phyloP scores from a whole-genome alignment of 2,113 vertebrate genomes.

The Otolemur garnettii region DNA sequence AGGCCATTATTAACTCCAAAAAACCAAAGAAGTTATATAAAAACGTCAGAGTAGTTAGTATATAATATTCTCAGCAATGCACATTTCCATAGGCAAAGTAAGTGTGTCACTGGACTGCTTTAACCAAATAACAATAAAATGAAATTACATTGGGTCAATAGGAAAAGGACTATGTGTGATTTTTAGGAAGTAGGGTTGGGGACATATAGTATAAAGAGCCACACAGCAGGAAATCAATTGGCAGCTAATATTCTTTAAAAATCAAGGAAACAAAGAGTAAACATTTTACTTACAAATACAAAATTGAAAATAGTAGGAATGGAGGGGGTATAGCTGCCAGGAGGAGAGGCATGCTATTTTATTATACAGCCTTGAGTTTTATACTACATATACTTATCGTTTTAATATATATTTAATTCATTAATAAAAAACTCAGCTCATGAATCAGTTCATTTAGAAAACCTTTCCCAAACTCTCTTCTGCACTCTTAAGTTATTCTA shows the following conservation, averaged over 20 bases:
- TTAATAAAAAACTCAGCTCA: not conserved
- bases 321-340: no score
- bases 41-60: conserved; percentile 28
- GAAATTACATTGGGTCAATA: not conserved
- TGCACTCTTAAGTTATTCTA: not conserved
- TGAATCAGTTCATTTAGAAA: not conserved
- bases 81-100: not conserved
- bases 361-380: not conserved
- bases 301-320: not conserved
- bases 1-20: not conserved
- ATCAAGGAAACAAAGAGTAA: not conserved
- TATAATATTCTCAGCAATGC: not conserved
- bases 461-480: not conserved
- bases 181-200: not conserved
- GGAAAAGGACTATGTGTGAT: not conserved
- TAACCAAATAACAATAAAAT: not conserved
- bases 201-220: not conserved
- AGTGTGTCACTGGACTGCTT: not conserved
- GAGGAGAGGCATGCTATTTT: not conserved
- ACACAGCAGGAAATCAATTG: not conserved
- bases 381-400: not conserved
- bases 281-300: not conserved
- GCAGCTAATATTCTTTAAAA: not conserved
- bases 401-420: not conserved
- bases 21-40: not conserved